phyloP scores from a whole-genome alignment of 2,888 invertebrate species.

The Liopterus haemorrhoidalis region DNA sequence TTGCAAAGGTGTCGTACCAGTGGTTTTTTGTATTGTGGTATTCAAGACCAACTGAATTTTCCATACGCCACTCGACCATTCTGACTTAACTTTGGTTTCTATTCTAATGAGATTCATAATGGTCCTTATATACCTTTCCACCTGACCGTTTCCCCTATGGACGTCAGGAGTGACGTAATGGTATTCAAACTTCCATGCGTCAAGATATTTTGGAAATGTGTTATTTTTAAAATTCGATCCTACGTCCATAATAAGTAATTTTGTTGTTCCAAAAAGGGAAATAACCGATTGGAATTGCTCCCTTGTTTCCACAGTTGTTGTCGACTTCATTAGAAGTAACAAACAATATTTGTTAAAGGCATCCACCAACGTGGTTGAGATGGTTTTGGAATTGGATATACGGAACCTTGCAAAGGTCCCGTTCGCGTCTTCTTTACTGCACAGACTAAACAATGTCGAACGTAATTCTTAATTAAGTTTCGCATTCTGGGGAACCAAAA shows the following conservation, averaged over 20 bases:
- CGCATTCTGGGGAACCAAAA: slow-evolving; percentile 22
- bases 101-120: slow-evolving; percentile 29
- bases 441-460: slow-evolving; percentile 26
- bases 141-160: slow-evolving; percentile 28
- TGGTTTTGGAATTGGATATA: slow-evolving; percentile 23
- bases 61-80: slow-evolving; percentile 29
- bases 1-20: slow-evolving; percentile 6
- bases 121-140: slow-evolving; percentile 30
- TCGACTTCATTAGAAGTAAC: slow-evolving; percentile 25
- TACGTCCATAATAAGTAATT: slow-evolving; percentile 25
- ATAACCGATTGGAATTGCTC: slow-evolving; percentile 22
- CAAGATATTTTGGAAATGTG: slow-evolving; percentile 25
- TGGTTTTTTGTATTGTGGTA: slow-evolving; percentile 9
- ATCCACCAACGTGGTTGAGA: slow-evolving; percentile 23
- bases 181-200: slow-evolving; percentile 14
- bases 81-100: slow-evolving; percentile 26
- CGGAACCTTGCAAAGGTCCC: slow-evolving; percentile 23
- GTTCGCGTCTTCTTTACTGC: slow-evolving; percentile 21
- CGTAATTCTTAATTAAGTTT: slow-evolving; percentile 21
- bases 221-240: slow-evolving; percentile 26
- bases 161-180: slow-evolving; percentile 26
- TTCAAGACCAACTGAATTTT: slow-evolving; percentile 24
- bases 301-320: slow-evolving; percentile 9
- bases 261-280: slow-evolving; percentile 29
- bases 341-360: slow-evolving; percentile 29